Evolutionary conservation across 1,140 invertebrate genomes (phyloP).

Genomic region (Antheraea mylitta): DNA sequence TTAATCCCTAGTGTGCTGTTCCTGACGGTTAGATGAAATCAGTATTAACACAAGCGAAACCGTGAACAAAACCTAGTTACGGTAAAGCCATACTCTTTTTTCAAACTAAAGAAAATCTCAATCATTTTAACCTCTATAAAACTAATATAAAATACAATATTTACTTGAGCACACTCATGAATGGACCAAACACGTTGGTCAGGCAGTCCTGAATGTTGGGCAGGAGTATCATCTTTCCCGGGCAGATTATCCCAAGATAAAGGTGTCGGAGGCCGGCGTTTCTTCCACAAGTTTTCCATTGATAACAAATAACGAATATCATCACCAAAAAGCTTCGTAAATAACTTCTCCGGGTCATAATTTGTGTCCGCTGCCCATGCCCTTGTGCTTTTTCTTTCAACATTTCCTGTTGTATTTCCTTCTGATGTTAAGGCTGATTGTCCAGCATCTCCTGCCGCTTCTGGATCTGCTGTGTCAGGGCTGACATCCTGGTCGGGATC

Average conservation of each 20-base stretch:
- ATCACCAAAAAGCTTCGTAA: constrained; percentile 95
- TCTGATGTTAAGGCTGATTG: constrained; percentile 60
- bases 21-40: no score
- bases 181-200: constrained; percentile 93
- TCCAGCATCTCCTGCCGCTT: constrained; percentile 81
- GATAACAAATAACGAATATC: constrained; percentile 97
- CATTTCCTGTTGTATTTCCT: constrained; percentile 81
- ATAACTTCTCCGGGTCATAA: constrained; percentile 92
- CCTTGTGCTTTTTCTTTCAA: constrained; percentile 91
- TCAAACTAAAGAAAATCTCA: no score
- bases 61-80: no score
- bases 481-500: constrained; percentile 99
- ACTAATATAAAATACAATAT: neutral
- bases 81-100: no score
- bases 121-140: neutral
- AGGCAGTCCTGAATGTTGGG: constrained; percentile 71
- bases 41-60: no score
- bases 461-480: constrained; percentile 97
- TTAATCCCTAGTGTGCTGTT: no score
- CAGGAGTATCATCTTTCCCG: constrained; percentile 75
- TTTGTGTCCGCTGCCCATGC: constrained; percentile 91
- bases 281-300: constrained; percentile 98
- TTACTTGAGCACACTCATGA: constrained; percentile 79
- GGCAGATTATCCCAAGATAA: constrained; percentile 86
- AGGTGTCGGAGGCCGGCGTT: constrained; percentile 89